Evolutionary conservation across 2,888 invertebrate species (phyloP), one percentile per base, ranked within the genome.

Genomic region (Villa cingulata): DNA sequence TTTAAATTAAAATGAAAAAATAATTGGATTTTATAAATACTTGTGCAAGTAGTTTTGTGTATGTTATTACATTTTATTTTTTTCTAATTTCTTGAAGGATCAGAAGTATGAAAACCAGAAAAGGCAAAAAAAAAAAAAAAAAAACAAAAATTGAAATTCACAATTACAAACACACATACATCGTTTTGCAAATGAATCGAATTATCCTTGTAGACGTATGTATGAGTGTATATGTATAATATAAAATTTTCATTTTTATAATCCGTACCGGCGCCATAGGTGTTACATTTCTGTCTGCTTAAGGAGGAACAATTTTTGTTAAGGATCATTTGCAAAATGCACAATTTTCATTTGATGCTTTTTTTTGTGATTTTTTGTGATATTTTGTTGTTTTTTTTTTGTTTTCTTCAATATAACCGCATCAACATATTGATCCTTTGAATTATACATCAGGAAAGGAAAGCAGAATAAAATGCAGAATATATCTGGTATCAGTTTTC

Each of bases 271-370:
- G 53, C 53, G 53, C 53, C 53, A 46, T 40, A 40, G 39, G 53
- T 53, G 43, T 53, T 51, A 32, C 49, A 39, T 53, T 53, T 41
- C 51, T 43, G 53, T 53, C 53, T 53, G 42, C 34, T 15, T 34
- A 29, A 36, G 53, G 53, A 46, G 49, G 49, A 41, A 40, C 46
- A 36, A 34, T 37, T 53, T 51, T 49, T 45, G 51, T 51, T 43
- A 34, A 53, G 53, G 49, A 53, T 53, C 53, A 49, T 53, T 51
- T 53, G 49, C 49, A 34, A 53, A 49, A 46, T 32, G 29, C 4
- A 32, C 29, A 32, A 32, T 32, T 32, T 32, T 32, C 7, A 32
- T 32, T 12, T 2, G 29, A 12, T 6, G 10, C n/a, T n/a, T n/a
- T n/a, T n/a, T n/a, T n/a, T n/a, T n/a, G n/a, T n/a, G n/a, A n/a